Evolutionary conservation across 2,888 invertebrate genomes (phyloP), one percentile per base, ranked within the genome.

Genomic region (Parnassius smintheus): DNA sequence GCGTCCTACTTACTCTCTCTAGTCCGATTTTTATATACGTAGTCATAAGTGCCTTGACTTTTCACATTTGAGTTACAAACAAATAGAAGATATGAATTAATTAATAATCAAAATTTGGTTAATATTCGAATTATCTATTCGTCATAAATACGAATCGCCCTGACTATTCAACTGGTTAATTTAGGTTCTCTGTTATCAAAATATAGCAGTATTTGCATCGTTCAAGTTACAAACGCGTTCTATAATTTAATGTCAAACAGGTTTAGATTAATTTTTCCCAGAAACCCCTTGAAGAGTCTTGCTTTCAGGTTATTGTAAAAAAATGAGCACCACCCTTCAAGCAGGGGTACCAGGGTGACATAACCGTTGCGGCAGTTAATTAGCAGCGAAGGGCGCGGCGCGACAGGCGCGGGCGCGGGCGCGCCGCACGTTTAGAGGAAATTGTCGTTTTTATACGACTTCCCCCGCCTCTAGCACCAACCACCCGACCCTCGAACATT

Each of bases 391-490:
- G 90, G 88, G 88, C 82, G 88, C 86, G 88, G 83, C 86, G 83
- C 78, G 81, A 83, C 82, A 84, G 88, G 89, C 89, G 87, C 86
- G 84, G 84, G 88, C 85, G 87, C 88, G 88, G 89, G 88, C 81
- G 89, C 87, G 88, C 81, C 88, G 75, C 72, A 74, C 81, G 86
- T 86, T 88, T 85, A 84, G 89, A 89, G 90, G 91, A 89, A 90
- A 90, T 90, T 88, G 91, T 91, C 88, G 89, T 91, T 91, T 90
- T 91, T 91, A 91, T 90, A 91, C 82, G 90, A 88, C 83, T 86
- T 87, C 86, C 82, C 81, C 86, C 83, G 73, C 69, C 72, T 48
- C 72, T 69, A 69, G 70, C 66, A 65, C 72, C 69, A 69, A 75
- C 75, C 75, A 76, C 77, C 70, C 70, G 69, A 73, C 78, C 75